Evolutionary conservation across 1,140 invertebrate genomes (phyloP).

Genomic region (Lordiphosa collinella): DNA sequence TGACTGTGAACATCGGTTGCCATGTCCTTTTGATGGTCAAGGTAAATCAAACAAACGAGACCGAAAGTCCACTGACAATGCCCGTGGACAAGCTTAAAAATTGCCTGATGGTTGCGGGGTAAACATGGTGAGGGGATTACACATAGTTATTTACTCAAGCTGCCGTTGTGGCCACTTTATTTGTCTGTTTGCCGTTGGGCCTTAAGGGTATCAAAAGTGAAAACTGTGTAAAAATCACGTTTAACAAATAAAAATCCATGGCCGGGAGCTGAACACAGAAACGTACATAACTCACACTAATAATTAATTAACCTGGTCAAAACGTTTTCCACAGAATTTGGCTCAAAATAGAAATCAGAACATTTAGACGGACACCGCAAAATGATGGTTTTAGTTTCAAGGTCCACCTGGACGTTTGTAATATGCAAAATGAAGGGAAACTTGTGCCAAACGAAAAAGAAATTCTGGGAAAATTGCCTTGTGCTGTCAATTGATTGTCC

Average conservation of each 20-base stretch:
- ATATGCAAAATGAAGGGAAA: not conserved
- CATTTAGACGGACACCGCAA: constrained; percentile 1
- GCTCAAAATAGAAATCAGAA: constrained; percentile 4
- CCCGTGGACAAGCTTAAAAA: constrained; percentile 5
- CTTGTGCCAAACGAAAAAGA: constrained; percentile 1
- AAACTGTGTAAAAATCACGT: constrained; percentile 49
- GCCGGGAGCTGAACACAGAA: constrained; percentile 12
- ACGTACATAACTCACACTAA: constrained; percentile 1
- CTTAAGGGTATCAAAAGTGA: not conserved
- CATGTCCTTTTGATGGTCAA: constrained; percentile 37
- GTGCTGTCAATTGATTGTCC: not conserved
- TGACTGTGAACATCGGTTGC: constrained; percentile 39
- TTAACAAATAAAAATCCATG: constrained; percentile 32
- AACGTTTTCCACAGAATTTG: constrained; percentile 3
- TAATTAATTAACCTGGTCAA: constrained; percentile 31
- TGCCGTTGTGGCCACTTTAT: constrained; percentile 13
- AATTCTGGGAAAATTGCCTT: constrained; percentile 6
- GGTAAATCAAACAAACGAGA: constrained; percentile 28
- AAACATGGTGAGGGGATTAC: not conserved
- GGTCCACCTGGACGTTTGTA: not conserved
- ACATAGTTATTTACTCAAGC: constrained; percentile 21
- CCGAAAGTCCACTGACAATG: constrained; percentile 9
- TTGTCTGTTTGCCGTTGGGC: constrained; percentile 19
- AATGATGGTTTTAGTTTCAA: not conserved
- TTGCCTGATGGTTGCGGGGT: constrained; percentile 11